Evolutionary conservation across 2,113 vertebrate genomes (phyloP), one percentile per base, ranked within the genome.

Genomic region (Leptobrachium ailaonicum): DNA sequence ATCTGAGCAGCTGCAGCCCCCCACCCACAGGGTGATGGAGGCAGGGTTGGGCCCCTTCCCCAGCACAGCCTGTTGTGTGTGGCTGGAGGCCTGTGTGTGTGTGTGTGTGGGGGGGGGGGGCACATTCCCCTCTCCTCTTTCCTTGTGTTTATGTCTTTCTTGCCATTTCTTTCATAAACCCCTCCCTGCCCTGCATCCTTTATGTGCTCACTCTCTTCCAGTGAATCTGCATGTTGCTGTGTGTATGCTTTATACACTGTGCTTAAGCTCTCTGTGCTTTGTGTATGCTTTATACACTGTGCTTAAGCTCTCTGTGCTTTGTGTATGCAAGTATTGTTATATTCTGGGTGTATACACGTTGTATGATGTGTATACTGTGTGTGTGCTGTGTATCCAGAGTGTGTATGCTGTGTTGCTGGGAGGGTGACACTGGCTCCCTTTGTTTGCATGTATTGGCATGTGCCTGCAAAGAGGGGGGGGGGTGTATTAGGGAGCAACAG

Each of bases 391-490:
- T 58, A 53, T 53, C 20, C 20, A 32, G 20, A 32, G 20, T 40
- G 32, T 58, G 64, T 58, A 32, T 41, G 41, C 75, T 13, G 76
- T 73, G 87, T 82, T 78, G 66, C 82, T 83, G 82, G 76, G 82
- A 82, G 68, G 76, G 64, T 20, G 40, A 77, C 66, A 85, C 81
- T 82, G 85, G 81, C 87, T 86, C 87, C 88, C 90, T 92, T 93
- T 93, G 92, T 92, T 90, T 91, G 86, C 87, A 82, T 82, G 90
- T 83, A 82, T 85, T 85, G 87, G 88, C 89, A 83, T 84, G 90
- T 85, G 86, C 85, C 79, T 74, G 63, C 73, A 67, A 50, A 74
- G 66, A 84, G 80, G 84, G 80, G 63, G 73, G 66, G 84, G 80
- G 85, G 80, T 84, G 86, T 45, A 87, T 68, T 82, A 84, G 89